A percentile compares a stretch with the other conserved stretches of the same genome.
Conservation (phyloP, 2,113 vertebrate species). For the Baryphthengus martii region DNA sequence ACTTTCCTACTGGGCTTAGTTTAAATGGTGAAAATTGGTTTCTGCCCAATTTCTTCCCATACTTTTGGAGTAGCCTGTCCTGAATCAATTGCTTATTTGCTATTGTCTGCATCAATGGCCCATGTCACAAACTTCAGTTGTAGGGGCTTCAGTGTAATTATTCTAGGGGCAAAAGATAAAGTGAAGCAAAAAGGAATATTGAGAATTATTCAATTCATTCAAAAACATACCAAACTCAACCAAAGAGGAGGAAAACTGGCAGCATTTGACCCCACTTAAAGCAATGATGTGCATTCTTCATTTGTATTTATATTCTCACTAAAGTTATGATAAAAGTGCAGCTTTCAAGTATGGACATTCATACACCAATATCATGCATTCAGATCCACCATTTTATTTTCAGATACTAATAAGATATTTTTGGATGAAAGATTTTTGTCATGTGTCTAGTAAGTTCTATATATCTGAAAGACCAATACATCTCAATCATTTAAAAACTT, state of each 20-base stretch:
- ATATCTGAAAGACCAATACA: conserved; percentile 19
- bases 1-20: background rate
- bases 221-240: background rate
- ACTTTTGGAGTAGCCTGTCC: background rate
- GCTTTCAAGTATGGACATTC: background rate
- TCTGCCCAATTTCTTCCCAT: background rate
- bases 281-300: background rate
- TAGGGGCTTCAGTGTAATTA: background rate
- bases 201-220: background rate
- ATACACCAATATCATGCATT: background rate
- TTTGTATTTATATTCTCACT: background rate
- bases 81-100: background rate
- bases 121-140: background rate
- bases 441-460: background rate
- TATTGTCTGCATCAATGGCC: background rate
- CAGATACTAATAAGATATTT: background rate
- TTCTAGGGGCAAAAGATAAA: background rate
- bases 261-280: background rate
- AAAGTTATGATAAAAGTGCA: background rate
- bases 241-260: background rate
- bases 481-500: background rate
- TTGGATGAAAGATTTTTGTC: background rate
- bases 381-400: background rate
- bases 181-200: conserved; percentile 12
- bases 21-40: background rate